Conservation (phyloP, 2,888 invertebrate genomes). For the Napeogenes sylphis region DNA sequence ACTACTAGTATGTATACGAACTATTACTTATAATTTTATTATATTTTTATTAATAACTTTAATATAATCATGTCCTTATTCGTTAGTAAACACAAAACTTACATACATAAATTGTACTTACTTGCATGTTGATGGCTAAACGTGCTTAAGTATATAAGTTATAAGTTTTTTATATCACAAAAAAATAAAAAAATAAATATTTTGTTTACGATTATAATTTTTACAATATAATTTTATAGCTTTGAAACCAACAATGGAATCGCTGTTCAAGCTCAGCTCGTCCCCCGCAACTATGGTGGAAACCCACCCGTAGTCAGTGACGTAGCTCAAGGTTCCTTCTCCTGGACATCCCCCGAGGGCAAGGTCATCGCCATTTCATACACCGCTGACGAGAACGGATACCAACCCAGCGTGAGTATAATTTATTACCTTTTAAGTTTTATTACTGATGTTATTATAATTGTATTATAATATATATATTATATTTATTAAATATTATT, state of each 20-base stretch:
- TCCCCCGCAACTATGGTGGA: slow-evolving; percentile 71
- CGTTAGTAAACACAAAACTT: too few species aligned
- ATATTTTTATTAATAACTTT: neutral
- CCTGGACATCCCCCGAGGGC: slow-evolving; percentile 80
- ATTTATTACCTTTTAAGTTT: neutral
- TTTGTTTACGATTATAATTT: too few species aligned
- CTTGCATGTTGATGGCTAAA: too few species aligned
- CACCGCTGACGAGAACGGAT: slow-evolving; percentile 83
- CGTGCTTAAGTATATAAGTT: too few species aligned
- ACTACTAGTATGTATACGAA: slow-evolving; percentile 61
- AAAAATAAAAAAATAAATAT: too few species aligned
- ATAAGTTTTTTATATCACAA: too few species aligned
- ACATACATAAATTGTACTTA: too few species aligned
- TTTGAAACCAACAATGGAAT: slow-evolving; percentile 81
- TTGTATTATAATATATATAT: neutral
- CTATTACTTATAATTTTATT: neutral
- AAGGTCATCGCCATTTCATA: slow-evolving; percentile 76
- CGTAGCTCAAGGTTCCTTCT: slow-evolving; percentile 73
- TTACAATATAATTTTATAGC: slow-evolving; percentile 46
- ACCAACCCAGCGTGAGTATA: slow-evolving; percentile 75
- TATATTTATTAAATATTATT: slow-evolving; percentile 28
- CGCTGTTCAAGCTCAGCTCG: slow-evolving; percentile 76
- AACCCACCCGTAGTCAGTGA: slow-evolving; percentile 55
- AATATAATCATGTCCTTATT: too few species aligned
- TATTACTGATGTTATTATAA: too few species aligned